phyloP scores from a whole-genome alignment of 2,888 invertebrate genomes.

The Apamea epomidion region DNA sequence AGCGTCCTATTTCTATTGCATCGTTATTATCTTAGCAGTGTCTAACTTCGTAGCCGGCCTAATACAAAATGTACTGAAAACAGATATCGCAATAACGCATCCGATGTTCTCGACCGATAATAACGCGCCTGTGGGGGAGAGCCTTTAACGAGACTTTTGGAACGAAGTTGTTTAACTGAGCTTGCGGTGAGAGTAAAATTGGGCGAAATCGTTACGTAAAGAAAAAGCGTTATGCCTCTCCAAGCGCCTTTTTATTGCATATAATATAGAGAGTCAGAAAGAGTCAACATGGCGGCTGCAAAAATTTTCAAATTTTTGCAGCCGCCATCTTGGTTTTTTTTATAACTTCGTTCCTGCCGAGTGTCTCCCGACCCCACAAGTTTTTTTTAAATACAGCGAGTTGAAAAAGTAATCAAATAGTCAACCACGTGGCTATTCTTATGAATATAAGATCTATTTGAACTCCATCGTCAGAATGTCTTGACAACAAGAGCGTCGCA shows the following conservation, averaged over 20 bases:
- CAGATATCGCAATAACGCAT: not conserved
- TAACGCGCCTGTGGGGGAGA: not conserved
- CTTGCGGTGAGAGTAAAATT: too few relatives aligned
- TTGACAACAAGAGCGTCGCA: not conserved
- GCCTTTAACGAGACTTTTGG: not conserved
- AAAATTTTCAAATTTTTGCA: too few relatives aligned
- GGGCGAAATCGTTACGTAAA: too few relatives aligned
- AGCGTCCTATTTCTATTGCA: not conserved
- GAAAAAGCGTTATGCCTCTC: too few relatives aligned
- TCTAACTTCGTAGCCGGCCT: not conserved
- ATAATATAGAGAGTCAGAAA: too few relatives aligned
- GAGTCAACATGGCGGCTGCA: too few relatives aligned
- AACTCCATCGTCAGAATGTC: not conserved
- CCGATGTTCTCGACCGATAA: not conserved
- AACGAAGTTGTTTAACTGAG: too few relatives aligned
- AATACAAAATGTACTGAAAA: not conserved
- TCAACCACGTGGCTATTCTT: not conserved
- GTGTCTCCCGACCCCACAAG: too few relatives aligned
- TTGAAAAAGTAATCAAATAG: not conserved
- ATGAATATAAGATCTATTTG: not conserved
- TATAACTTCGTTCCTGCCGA: too few relatives aligned
- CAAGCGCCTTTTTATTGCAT: too few relatives aligned
- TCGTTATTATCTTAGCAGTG: not conserved
- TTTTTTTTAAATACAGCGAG: too few relatives aligned
- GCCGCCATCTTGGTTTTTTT: too few relatives aligned